Evolutionary conservation across 1,140 invertebrate species (phyloP).

Genomic region (Sipha flava): DNA sequence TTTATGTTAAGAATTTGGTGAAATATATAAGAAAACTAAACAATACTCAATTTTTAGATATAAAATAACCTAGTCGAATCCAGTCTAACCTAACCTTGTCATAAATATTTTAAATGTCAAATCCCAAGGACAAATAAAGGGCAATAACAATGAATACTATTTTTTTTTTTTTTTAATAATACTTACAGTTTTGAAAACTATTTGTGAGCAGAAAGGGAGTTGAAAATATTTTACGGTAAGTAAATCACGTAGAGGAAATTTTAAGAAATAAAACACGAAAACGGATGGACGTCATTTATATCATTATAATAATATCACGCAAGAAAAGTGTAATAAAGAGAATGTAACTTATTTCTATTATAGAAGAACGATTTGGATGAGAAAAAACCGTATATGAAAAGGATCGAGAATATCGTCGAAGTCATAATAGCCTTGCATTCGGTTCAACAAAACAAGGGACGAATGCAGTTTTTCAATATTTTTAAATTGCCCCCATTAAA

Average conservation of each 20-base stretch:
- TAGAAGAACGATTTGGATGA: neutral
- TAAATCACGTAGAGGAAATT: neutral
- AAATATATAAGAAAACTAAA: too few species aligned
- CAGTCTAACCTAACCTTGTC: neutral
- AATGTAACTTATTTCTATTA: neutral
- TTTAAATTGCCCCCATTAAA: neutral
- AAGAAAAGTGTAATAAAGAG: neutral
- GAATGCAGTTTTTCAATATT: neutral
- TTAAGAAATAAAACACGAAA: neutral
- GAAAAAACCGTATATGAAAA: constrained; percentile 9
- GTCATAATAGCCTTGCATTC: neutral
- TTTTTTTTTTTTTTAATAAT: neutral
- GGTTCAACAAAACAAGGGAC: neutral
- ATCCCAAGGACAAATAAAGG: neutral
- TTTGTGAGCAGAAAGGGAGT: too few species aligned
- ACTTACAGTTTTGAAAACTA: neutral
- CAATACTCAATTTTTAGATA: too few species aligned
- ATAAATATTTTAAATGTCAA: neutral
- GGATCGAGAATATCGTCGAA: neutral
- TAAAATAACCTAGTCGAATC: too few species aligned
- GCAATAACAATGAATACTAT: neutral
- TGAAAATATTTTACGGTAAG: neutral
- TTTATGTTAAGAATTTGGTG: too few species aligned
- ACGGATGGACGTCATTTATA: neutral
- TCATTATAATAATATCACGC: neutral